Conservation (phyloP, 2,888 invertebrate genomes). For the Apamea anceps region DNA sequence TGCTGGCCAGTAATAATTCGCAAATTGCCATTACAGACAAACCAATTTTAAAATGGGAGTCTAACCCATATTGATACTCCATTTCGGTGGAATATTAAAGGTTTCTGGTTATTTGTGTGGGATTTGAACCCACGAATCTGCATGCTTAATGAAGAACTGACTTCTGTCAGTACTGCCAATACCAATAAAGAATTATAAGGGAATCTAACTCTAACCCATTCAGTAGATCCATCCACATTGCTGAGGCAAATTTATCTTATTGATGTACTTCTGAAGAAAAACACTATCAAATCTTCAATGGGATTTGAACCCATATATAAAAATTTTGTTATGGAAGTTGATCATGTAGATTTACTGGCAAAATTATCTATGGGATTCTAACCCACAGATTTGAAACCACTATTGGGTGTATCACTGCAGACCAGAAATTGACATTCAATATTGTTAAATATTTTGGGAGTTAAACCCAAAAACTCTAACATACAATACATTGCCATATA, state of each 20-base stretch:
- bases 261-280: background rate
- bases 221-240: background rate
- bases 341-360: background rate
- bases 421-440: background rate
- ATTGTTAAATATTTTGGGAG: constrained; percentile 11
- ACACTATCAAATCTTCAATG: background rate
- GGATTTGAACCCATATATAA: constrained; percentile 28
- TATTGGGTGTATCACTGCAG: fast-evolving
- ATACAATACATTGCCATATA: background rate
- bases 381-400: constrained; percentile 15
- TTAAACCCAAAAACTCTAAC: background rate
- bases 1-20: background rate
- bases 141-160: background rate
- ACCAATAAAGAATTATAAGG: background rate
- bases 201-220: constrained; percentile 23
- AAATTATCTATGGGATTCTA: constrained; percentile 9
- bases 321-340: background rate
- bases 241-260: background rate
- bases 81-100: too few relatives aligned
- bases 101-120: background rate
- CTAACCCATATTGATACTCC: constrained; percentile 40
- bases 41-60: constrained; percentile 31
- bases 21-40: background rate
- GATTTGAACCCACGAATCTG: constrained; percentile 24
- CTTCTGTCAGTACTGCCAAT: background rate